These are phyloP conservation scores for Aplocera efformata DNA, from an alignment of 2,888 invertebrate genomes.

Conservation along the genomic window DNA sequence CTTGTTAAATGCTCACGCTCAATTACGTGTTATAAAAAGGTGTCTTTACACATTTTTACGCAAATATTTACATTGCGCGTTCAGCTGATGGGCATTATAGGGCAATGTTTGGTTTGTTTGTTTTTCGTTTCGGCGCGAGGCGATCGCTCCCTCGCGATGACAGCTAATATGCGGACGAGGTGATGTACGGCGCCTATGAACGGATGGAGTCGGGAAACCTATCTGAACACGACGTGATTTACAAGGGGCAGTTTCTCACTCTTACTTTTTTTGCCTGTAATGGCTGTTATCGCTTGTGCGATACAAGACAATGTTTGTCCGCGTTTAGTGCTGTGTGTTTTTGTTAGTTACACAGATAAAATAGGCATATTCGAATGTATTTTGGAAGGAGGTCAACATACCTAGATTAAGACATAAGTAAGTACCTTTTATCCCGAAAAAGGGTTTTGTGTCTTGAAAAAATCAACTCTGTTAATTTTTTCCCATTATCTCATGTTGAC, in stretches of 20 bases:
- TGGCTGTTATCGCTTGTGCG: background rate
- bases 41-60: conserved; percentile 28
- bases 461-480: too few species aligned
- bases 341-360: too few species aligned
- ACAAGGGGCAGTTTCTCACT: conserved; percentile 15
- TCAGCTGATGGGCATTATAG: conserved; percentile 49
- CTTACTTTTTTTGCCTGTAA: conserved; percentile 9
- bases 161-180: conserved; percentile 59
- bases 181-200: conserved; percentile 45
- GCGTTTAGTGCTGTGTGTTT: too few species aligned
- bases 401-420: too few species aligned
- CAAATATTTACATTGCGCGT: conserved; percentile 50
- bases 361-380: too few species aligned
- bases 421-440: too few species aligned
- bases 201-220: conserved; percentile 33
- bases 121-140: conserved; percentile 45
- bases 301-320: too few species aligned
- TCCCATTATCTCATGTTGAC: too few species aligned
- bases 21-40: conserved; percentile 20
- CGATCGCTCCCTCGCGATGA: conserved; percentile 54
- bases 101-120: conserved; percentile 52
- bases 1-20: conserved; percentile 12
- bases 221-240: conserved; percentile 25
- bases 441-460: too few species aligned
- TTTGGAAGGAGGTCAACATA: too few species aligned